Base-by-base conservation (phyloP, 2,113 vertebrate species). In the Bungarus multicinctus region DNA sequence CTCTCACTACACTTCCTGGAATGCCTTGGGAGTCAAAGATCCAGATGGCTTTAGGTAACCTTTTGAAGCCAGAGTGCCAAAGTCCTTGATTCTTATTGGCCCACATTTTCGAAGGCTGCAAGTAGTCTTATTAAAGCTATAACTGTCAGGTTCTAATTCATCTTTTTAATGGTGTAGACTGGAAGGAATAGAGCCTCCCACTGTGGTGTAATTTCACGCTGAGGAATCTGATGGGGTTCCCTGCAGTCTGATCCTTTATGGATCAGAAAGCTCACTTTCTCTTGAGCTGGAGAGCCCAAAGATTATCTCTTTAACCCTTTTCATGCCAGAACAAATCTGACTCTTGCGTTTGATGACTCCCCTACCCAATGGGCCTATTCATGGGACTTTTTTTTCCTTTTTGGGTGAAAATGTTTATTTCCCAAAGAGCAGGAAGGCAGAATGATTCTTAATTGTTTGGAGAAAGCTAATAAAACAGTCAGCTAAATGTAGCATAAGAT, bases 181-280 rank as follows among this genome's bases (percentile, higher is more conserved):
- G 95, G 97, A 95, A 96, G 95, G 97, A 96, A 95, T 96, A 97
- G 95, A 95, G 96, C 94, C 97, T 55, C 93, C 97, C 94, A 96
- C 98, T 97, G 98, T 86, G 96, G 97, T 98, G 97, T 98, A 98
- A 98, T 98, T 98, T 98, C 98, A 98, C 97, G 97, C 97, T 97
- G 96, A 97, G 97, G 96, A 97, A 97, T 95, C 97, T 98, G 98
- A 98, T 98, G 97, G 97, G 97, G 97, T 97, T 88, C 97, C 98
- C 97, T 96, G 96, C 96, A 96, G 98, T 97, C 98, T 97, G 97
- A 98, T 98, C 98, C 98, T 98, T 98, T 98, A 97, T 98, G 98
- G 98, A 98, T 98, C 98, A 98, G 97, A 98, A 98, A 97, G 97
- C 97, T 95, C 97, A 97, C 98, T 98, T 98, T 97, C 97, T 95